phyloP scores from a whole-genome alignment of 2,888 invertebrate genomes.

The Caenorhabditis angaria region DNA sequence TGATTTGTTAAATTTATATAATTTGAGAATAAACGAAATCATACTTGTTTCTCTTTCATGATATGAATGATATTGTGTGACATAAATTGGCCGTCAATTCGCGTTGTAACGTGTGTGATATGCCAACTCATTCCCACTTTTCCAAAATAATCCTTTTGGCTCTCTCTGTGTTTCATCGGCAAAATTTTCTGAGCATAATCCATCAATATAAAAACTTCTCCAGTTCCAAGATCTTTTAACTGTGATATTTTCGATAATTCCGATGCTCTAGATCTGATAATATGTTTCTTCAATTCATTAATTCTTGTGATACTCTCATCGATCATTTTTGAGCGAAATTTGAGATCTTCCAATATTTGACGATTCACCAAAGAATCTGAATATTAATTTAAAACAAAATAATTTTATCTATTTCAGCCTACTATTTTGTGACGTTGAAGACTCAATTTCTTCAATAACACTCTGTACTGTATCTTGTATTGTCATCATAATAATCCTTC shows the following conservation, averaged over 20 bases:
- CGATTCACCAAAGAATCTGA: not conserved
- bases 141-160: slow-evolving; percentile 25
- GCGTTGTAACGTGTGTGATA: slow-evolving; percentile 8
- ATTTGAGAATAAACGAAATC: not conserved
- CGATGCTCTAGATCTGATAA: slow-evolving; percentile 7
- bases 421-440: not conserved
- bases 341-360: not conserved
- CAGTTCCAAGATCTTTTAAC: slow-evolving; percentile 1
- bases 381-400: not conserved
- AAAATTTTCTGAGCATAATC: slow-evolving; percentile 29
- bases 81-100: not conserved
- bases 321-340: not conserved
- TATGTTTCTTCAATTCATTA: slow-evolving; percentile 13
- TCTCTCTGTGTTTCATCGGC: slow-evolving; percentile 12
- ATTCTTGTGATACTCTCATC: not conserved
- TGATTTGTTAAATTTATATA: not conserved
- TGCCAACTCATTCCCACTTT: slow-evolving; percentile 24
- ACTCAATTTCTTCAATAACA: not conserved
- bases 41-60: too few species aligned
- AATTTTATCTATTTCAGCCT: not conserved
- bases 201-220: slow-evolving; percentile 14
- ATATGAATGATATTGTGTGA: slow-evolving; percentile 20
- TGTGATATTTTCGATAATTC: slow-evolving; percentile 1
- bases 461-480: not conserved
- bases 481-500: slow-evolving; percentile 4